Evolutionary conservation across 2,113 vertebrate species (phyloP).

Genomic region (Jacana jacana): DNA sequence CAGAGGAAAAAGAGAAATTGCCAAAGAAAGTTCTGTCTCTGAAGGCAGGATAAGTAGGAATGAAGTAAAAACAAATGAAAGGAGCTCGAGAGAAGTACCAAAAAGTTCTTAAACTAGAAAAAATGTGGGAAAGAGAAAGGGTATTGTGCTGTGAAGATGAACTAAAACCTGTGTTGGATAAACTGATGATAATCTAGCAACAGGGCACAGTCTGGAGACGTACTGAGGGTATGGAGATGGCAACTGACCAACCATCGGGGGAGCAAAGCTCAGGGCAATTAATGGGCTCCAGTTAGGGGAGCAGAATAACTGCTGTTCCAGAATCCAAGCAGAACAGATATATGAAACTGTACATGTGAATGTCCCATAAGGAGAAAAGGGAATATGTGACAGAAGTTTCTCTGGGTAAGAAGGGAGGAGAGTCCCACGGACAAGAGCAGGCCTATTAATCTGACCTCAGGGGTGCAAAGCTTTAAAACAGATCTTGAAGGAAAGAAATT

Average conservation of each 20-base stretch:
- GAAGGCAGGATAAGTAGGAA: not conserved
- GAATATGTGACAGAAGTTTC: not conserved
- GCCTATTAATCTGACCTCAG: not conserved
- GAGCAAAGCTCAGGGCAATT: not conserved
- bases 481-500: not conserved
- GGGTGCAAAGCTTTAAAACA: not conserved
- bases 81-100: not conserved
- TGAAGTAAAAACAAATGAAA: not conserved
- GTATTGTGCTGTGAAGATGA: not conserved
- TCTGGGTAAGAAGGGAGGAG: not conserved
- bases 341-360: not conserved
- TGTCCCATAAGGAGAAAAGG: not conserved
- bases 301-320: not conserved
- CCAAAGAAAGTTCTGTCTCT: not conserved
- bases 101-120: not conserved
- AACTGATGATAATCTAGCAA: not conserved
- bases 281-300: not conserved
- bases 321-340: not conserved
- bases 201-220: not conserved
- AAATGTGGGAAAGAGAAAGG: not conserved
- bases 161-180: not conserved
- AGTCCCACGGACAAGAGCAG: fast-evolving
- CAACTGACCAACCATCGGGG: not conserved
- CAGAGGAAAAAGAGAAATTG: not conserved
- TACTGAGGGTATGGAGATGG: not conserved